Percentiles rank a stretch among this genome's conserved stretches.
phyloP scores from a whole-genome alignment of 1,140 invertebrate species.

The Chironomus tepperi region DNA sequence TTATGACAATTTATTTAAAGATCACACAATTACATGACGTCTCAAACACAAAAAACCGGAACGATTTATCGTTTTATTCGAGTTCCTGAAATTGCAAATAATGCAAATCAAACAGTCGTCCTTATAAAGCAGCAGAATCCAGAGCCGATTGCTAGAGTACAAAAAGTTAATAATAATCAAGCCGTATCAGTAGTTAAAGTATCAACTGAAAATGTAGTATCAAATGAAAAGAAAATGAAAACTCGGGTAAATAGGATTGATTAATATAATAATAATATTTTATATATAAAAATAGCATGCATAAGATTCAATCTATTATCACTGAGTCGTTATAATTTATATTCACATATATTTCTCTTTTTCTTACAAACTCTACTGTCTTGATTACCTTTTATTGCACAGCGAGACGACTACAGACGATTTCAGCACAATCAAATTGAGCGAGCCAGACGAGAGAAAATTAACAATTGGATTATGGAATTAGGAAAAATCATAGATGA shows the following conservation, averaged over 20 bases:
- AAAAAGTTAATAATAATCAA: conserved; percentile 15
- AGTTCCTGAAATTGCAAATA: background rate
- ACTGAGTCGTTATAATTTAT: no score
- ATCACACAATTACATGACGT: background rate
- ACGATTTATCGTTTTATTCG: conserved; percentile 12
- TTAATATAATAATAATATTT: no score
- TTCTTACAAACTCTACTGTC: background rate
- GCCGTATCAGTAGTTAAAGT: background rate
- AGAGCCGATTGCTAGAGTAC: background rate
- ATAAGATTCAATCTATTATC: no score
- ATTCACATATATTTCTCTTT: no score
- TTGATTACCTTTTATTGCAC: background rate
- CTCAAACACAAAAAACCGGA: background rate
- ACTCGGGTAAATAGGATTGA: background rate
- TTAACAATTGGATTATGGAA: conserved; percentile 19
- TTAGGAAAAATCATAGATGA: conserved; percentile 16
- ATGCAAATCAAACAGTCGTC: background rate
- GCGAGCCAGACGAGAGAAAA: conserved; percentile 3
- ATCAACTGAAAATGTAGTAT: background rate
- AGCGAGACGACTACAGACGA: conserved; percentile 10
- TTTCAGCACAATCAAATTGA: conserved; percentile 22
- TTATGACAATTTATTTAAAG: background rate
- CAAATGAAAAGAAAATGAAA: background rate
- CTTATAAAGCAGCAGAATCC: background rate
- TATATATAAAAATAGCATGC: no score